A percentile compares a stretch with the other conserved stretches of the same genome.
Evolutionary conservation across 92 coral and sea anemone species (phyloP).

Genomic region (Umimayanthus chanpuru): DNA sequence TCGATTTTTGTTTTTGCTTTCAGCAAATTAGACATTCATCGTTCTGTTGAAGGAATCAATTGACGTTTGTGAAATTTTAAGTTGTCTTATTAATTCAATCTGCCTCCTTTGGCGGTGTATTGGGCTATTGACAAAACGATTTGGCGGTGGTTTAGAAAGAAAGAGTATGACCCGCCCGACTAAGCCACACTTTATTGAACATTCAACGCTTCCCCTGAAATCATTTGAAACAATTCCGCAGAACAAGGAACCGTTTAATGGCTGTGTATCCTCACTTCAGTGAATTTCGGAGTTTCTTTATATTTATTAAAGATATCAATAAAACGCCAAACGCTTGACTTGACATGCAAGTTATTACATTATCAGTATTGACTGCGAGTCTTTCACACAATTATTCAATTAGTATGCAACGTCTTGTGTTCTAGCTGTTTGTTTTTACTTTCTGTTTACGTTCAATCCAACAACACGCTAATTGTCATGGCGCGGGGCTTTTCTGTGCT

Average conservation of each 20-base stretch:
- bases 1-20: conserved; percentile 16
- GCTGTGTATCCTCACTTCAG: background rate
- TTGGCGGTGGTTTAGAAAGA: conserved; percentile 35
- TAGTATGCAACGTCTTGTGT: conserved; percentile 72
- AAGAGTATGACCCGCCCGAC: background rate
- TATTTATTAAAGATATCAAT: conserved; percentile 55
- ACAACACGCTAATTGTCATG: conserved; percentile 69
- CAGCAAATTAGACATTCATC: conserved; percentile 36
- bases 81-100: conserved; percentile 32
- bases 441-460: conserved; percentile 70
- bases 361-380: conserved; percentile 63
- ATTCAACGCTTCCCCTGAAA: background rate
- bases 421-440: conserved; percentile 68
- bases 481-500: conserved; percentile 25
- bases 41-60: conserved; percentile 33
- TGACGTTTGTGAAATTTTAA: conserved; percentile 27
- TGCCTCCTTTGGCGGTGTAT: conserved; percentile 28
- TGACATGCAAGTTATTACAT: conserved; percentile 61
- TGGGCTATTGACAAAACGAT: conserved; percentile 37
- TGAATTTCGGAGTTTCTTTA: background rate
- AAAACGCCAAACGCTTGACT: conserved; percentile 59
- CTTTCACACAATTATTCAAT: conserved; percentile 77
- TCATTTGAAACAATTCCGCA: background rate
- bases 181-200: background rate
- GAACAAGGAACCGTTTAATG: background rate